Evolutionary conservation across 2,113 vertebrate species (phyloP), one percentile per base, ranked within the genome.

Genomic region (Trichomycterus rosablanca): DNA sequence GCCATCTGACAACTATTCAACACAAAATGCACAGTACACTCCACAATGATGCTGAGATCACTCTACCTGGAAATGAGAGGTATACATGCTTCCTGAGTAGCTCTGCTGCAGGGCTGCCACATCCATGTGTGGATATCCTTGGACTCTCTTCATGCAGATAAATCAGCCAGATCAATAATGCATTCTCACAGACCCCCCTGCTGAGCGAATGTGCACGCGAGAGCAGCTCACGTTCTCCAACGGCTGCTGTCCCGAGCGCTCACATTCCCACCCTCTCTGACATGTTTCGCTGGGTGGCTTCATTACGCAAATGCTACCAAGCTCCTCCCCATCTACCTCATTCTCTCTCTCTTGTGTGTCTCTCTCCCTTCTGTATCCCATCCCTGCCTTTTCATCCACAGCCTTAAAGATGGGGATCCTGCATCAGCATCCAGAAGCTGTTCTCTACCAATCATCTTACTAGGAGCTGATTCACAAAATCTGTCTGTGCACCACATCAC

Each of bases 41-140:
- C n/a, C n/a, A n/a, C n/a, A n/a, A n/a, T n/a, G 18, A 32, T 12
- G 11, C 43, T 37, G 5, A n/a, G 18, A 26, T 28, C 44, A 9
- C 37, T 51, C 53, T 86, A 89, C 87, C 87, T 89, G 84, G 34
- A 70, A 84, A 69, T 58, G 77, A 48, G 83, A 74, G 9, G 75
- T 76, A 73, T 81, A 85, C 62, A 79, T 56, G 68, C 54, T 78
- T 52, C 40, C 66, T 67, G 83, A 76, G 80, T 77, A 87, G 67
- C 77, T 76, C 70, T 82, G 81, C 44, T 76, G 78, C 48, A 85
- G 65, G 23, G 81, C 73, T 61, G 80, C 76, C 55, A 86, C 26
- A 66, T 89, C 86, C 87, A 89, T 89, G 3, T 58, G 78, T 62
- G 23, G 63, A 48, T 59, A 46, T 69, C 52, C 34, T 52, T 39